Conservation (phyloP, 2,797 vertebrate genomes). For the Acanthiza pusilla region DNA sequence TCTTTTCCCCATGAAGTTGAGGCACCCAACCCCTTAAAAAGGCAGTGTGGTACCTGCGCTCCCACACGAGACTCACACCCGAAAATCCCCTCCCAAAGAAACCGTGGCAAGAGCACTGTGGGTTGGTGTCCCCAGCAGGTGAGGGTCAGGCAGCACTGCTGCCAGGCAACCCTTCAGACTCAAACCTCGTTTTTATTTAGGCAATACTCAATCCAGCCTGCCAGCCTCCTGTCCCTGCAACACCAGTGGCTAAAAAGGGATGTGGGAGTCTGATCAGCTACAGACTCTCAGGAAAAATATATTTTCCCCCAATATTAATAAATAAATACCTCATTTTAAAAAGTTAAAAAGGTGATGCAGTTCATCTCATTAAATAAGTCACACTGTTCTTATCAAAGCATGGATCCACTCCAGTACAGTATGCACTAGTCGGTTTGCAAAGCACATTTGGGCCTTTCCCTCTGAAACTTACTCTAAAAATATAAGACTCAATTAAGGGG, state of each 20-base stretch:
- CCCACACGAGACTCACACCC: neutral
- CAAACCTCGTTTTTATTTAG: neutral
- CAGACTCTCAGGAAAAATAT: neutral
- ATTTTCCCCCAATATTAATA: neutral
- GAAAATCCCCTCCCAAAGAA: neutral
- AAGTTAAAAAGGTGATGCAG: neutral
- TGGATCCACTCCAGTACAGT: neutral
- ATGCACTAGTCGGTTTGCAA: neutral
- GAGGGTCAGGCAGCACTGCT: neutral
- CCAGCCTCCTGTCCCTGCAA: neutral
- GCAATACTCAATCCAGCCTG: neutral
- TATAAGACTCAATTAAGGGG: neutral
- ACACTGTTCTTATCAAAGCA: neutral
- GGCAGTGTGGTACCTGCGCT: fast-evolving
- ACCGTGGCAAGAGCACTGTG: neutral
- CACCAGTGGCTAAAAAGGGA: neutral
- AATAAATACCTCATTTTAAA: neutral
- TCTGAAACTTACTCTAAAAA: neutral
- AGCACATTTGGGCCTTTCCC: neutral
- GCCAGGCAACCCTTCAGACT: neutral
- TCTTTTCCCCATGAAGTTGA: neutral
- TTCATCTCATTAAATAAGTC: neutral
- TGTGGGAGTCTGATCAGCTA: neutral
- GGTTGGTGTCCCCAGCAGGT: neutral
- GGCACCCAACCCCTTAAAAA: neutral